Conservation (phyloP, 2,888 invertebrate genomes). For the Scaptomyza flava region DNA sequence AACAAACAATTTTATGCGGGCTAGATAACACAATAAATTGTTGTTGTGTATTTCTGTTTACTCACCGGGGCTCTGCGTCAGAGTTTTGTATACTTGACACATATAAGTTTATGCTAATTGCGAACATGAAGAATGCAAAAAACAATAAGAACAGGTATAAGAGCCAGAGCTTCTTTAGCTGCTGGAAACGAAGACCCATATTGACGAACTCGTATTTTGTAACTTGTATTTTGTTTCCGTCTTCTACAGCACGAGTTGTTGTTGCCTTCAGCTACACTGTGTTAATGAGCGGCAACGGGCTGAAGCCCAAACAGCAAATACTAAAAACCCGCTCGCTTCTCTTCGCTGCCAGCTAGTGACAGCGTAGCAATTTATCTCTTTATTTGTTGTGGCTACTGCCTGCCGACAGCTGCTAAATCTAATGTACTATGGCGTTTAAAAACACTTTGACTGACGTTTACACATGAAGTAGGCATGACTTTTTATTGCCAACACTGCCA, state of each 20-base stretch:
- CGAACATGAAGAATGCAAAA: slow-evolving; percentile 84
- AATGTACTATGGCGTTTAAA: slow-evolving; percentile 17
- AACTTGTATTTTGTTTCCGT: too few species aligned
- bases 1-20: background rate
- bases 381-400: slow-evolving; percentile 30
- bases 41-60: slow-evolving; percentile 36
- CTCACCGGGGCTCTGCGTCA: slow-evolving; percentile 65
- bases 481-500: slow-evolving; percentile 36
- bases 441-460: slow-evolving; percentile 34
- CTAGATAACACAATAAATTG: slow-evolving; percentile 15
- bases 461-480: slow-evolving; percentile 17
- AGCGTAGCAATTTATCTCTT: slow-evolving; percentile 31
- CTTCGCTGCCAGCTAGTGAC: slow-evolving; percentile 51
- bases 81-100: slow-evolving; percentile 79
- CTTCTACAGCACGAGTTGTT: slow-evolving; percentile 36
- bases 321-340: slow-evolving; percentile 39
- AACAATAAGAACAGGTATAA: slow-evolving; percentile 83
- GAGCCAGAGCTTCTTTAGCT: slow-evolving; percentile 83
- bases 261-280: slow-evolving; percentile 45
- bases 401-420: slow-evolving; percentile 20
- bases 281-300: slow-evolving; percentile 58
- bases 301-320: slow-evolving; percentile 17
- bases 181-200: slow-evolving; percentile 83
- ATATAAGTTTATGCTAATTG: slow-evolving; percentile 84
- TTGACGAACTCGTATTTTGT: slow-evolving; percentile 38